Percentiles rank a stretch among this genome's conserved stretches.
Evolutionary conservation across 1,140 invertebrate species (phyloP).

Genomic region (Eciton burchellii): DNA sequence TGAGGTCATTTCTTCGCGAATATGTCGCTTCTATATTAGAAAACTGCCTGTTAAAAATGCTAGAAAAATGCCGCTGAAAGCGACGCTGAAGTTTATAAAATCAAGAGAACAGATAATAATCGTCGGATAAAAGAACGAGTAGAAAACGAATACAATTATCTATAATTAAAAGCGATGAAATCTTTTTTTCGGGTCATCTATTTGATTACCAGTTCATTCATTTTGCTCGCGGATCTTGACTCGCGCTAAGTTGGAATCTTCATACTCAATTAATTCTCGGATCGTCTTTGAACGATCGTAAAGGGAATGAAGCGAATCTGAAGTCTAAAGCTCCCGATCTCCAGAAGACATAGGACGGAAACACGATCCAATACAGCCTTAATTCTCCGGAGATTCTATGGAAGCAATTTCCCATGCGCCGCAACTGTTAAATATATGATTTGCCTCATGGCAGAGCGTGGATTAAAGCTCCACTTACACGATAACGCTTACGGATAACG

Average conservation of each 20-base stretch:
- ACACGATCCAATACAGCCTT: constrained; percentile 17
- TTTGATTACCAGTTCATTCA: not conserved
- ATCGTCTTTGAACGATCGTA: constrained; percentile 9
- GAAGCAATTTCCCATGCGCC: constrained; percentile 36
- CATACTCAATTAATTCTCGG: constrained; percentile 1
- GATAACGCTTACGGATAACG: constrained; percentile 22
- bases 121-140: not conserved
- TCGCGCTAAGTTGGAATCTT: not conserved
- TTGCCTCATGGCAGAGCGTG: not conserved
- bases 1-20: constrained; percentile 21
- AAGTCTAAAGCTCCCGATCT: constrained; percentile 4
- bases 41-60: too few species aligned
- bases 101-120: not conserved
- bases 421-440: constrained; percentile 43
- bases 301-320: not conserved
- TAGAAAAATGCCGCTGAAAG: too few species aligned
- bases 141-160: not conserved
- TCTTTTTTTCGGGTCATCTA: not conserved
- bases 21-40: too few species aligned
- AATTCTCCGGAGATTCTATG: constrained; percentile 38
- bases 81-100: too few species aligned
- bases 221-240: not conserved
- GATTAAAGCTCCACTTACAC: constrained; percentile 21
- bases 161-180: too few species aligned
- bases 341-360: not conserved